Base-by-base conservation (phyloP, 92 coral and sea anemone genomes). In the Porites cylindrica region DNA sequence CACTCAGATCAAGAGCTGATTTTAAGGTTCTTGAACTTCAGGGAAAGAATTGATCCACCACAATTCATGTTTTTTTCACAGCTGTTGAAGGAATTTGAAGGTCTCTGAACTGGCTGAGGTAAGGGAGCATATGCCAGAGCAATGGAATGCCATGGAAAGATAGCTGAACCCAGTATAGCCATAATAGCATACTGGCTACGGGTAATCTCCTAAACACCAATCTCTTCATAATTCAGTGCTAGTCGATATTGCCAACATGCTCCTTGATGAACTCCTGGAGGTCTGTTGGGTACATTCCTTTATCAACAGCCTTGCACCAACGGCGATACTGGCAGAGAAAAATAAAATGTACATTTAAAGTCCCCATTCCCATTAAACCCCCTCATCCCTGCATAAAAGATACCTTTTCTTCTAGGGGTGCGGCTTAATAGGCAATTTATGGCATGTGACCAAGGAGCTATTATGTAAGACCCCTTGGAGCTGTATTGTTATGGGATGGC, bases 281-380 rank as follows among this genome's bases (percentile, higher is more conserved):
- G 8, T 95, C 99, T 16, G 94, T 82, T 12, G 99, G 99, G 67
- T 88, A 92, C 18, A 86, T 75, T 0, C 98, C 98, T 65, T 93
- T 91, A 75, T 96, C 99, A 53, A 95, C 91, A 3, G 98, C 94
- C 63, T 90, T 92, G 62, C 98, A 96, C 99, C 99, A 96, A 14
- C 85, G 88, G 9, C 92, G 94, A 59, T 91, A 96, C 99, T 96
- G 83, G 6, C 11, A 23, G 19, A 53, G 13, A 10, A 68, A 51
- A 72, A 38, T 23, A 16, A 14, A 60, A 21, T 61, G 60, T 26
- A 29, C 66, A 66, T 29, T 52, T 8, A 63, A 72, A 20, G 20
- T 4, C 47, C 47, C 47, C 47, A 54, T 52, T 9, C 9, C 50
- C 11, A 10, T 54, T 54, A 54, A 54, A 9, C 2, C 14, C 16